Percentiles rank a stretch among this genome's conserved stretches.
These are phyloP conservation scores for Mormyrus hasselquistii DNA, from an alignment of 2,797 vertebrate genomes.

Conservation along the genomic window DNA sequence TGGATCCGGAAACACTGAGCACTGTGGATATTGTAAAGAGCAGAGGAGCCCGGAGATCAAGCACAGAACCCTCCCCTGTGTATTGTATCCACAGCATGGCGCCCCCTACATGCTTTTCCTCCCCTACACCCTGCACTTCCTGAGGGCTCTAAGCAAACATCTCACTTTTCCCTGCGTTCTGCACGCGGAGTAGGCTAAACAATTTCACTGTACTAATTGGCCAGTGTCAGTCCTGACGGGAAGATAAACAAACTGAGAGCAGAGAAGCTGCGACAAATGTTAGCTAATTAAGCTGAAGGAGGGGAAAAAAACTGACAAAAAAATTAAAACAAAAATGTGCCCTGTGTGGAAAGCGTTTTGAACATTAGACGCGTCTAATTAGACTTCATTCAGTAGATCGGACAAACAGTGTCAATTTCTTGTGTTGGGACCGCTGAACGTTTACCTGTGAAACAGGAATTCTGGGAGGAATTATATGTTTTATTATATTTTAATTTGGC, in stretches of 20 bases:
- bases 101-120: neutral
- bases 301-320: slow-evolving; percentile 10
- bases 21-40: neutral
- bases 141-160: slow-evolving; percentile 42
- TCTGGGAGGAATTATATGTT: neutral
- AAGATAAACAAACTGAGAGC: slow-evolving; percentile 61
- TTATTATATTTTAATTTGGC: slow-evolving; percentile 1
- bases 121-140: slow-evolving; percentile 25
- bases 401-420: neutral
- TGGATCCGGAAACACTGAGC: neutral
- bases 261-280: slow-evolving; percentile 64
- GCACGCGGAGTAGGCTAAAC: slow-evolving; percentile 55
- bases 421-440: neutral
- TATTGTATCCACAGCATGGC: neutral
- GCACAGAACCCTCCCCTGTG: neutral
- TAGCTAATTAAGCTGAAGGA: slow-evolving; percentile 68
- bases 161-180: slow-evolving; percentile 18
- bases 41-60: neutral
- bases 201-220: slow-evolving; percentile 70
- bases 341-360: slow-evolving; percentile 27
- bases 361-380: slow-evolving; percentile 28
- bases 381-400: slow-evolving; percentile 25
- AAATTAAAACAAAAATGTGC: slow-evolving; percentile 15
- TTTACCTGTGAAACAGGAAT: slow-evolving; percentile 6
- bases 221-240: slow-evolving; percentile 60